A percentile compares a stretch with the other conserved stretches of the same genome.
Conservation (phyloP, 1,140 invertebrate species). For the Zeugodacus cucurbitae region DNA sequence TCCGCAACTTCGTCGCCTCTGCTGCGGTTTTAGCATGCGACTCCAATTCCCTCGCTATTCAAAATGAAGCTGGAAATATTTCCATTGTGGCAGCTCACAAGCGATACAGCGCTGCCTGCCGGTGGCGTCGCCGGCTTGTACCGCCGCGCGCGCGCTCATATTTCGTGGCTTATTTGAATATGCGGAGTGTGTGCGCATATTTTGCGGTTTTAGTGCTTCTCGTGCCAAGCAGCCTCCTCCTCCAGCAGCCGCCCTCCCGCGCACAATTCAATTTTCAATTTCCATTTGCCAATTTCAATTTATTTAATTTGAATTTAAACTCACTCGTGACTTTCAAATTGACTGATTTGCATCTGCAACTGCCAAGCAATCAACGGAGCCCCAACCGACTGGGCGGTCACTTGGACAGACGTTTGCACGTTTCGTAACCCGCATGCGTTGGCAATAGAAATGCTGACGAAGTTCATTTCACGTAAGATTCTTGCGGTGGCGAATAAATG, state of each 20-base stretch:
- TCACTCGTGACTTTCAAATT: constrained; percentile 38
- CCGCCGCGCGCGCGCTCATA: neutral
- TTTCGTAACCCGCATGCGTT: constrained; percentile 11
- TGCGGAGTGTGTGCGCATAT: neutral
- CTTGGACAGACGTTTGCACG: neutral
- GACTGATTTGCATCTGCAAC: constrained; percentile 38
- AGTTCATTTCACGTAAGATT: neutral
- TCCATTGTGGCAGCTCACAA: neutral
- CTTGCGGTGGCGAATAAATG: neutral
- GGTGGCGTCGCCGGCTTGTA: neutral
- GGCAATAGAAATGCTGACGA: neutral
- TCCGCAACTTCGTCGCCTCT: neutral
- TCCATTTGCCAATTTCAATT: constrained; percentile 38
- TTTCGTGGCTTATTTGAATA: neutral
- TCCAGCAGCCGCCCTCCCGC: neutral
- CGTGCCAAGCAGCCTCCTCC: neutral
- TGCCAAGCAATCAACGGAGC: constrained; percentile 14
- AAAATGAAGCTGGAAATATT: neutral
- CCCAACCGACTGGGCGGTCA: neutral
- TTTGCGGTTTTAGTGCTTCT: neutral
- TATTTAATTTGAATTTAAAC: constrained; percentile 40
- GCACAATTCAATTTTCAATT: constrained; percentile 24
- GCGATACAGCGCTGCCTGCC: neutral
- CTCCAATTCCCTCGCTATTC: neutral
- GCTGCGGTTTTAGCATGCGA: neutral